Evolutionary conservation across 2,113 vertebrate species (phyloP).

Genomic region (Python bivittatus): DNA sequence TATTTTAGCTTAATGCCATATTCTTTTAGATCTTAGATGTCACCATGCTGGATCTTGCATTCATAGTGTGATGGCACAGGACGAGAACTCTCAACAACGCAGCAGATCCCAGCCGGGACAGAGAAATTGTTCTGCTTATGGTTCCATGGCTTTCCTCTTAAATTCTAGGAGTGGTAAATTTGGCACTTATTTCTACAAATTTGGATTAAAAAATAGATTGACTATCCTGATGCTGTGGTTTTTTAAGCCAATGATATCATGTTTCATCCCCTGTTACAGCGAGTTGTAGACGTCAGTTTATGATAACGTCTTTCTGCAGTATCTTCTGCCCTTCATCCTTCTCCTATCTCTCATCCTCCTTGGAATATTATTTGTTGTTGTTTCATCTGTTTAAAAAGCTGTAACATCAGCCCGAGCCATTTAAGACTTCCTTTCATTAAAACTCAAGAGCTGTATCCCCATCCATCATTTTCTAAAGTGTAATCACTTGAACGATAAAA

Average conservation of each 20-base stretch:
- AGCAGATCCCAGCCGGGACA: neutral
- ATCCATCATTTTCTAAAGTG: constrained; percentile 78
- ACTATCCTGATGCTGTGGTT: neutral
- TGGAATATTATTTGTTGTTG: neutral
- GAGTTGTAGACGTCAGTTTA: neutral
- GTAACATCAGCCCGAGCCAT: constrained; percentile 8
- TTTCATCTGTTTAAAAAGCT: constrained; percentile 20
- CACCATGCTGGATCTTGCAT: neutral
- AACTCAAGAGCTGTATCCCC: constrained; percentile 71
- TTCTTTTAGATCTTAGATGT: neutral
- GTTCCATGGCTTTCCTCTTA: neutral
- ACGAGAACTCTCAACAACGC: neutral
- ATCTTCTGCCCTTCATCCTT: neutral
- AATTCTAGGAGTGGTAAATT: neutral
- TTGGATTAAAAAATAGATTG: neutral
- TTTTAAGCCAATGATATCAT: neutral
- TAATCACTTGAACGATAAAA: constrained; percentile 83
- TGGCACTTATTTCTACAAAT: neutral
- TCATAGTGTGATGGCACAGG: too few species aligned
- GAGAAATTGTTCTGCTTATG: neutral
- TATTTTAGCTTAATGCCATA: neutral
- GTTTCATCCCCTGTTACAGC: neutral
- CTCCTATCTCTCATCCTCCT: neutral
- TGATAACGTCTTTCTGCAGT: neutral
- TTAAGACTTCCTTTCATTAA: constrained; percentile 57